Percentiles rank a stretch among this genome's conserved stretches.
Evolutionary conservation across 2,797 vertebrate genomes (phyloP).

Genomic region (Taenioides sp.): DNA sequence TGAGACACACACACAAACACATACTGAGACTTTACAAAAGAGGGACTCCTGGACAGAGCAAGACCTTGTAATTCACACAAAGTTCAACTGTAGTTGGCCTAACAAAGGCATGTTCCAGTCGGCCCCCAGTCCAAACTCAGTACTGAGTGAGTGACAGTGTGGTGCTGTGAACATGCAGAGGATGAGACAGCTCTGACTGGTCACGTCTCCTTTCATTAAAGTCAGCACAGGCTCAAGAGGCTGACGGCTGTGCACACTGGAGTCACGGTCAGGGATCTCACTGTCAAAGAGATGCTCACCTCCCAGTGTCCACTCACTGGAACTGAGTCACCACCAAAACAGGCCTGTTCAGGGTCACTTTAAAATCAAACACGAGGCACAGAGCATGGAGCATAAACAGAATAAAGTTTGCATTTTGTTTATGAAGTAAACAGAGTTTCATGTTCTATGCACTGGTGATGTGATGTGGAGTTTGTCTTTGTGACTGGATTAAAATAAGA

Average conservation of each 20-base stretch:
- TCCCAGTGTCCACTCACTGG: constrained; percentile 3
- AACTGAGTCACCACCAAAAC: neutral
- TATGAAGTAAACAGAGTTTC: neutral
- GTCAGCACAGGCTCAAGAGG: constrained; percentile 29
- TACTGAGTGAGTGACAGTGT: constrained; percentile 18
- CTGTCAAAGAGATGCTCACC: constrained; percentile 21
- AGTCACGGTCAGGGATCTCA: constrained; percentile 27
- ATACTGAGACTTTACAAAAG: neutral
- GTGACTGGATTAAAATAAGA: neutral
- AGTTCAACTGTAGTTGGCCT: neutral
- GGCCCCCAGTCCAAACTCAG: neutral
- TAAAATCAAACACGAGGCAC: neutral
- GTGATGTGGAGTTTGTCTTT: constrained; percentile 2
- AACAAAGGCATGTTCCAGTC: neutral
- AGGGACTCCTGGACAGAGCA: neutral
- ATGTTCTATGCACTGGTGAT: neutral
- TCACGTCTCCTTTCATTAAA: constrained; percentile 51
- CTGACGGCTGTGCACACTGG: constrained; percentile 28
- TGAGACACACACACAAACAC: constrained; percentile 67
- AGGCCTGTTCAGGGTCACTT: neutral
- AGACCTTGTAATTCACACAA: neutral
- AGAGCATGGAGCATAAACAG: constrained; percentile 2
- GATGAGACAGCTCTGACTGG: constrained; percentile 40
- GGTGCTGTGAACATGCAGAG: constrained; percentile 20
- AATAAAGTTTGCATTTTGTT: neutral